Evolutionary conservation across 2,888 invertebrate genomes (phyloP).

Genomic region (Apomyelois bistriatella): DNA sequence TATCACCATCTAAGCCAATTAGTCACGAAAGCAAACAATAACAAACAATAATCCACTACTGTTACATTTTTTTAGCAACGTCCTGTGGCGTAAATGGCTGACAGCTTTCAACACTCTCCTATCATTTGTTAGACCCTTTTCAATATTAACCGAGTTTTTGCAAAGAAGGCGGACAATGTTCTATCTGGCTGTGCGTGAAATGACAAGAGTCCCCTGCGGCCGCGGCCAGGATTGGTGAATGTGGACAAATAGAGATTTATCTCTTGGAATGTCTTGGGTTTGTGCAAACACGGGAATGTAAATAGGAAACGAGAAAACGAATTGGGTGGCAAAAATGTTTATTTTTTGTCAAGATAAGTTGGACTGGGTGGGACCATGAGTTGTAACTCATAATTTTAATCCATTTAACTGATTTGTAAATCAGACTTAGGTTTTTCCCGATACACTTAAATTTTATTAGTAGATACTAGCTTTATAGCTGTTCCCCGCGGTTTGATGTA

Average conservation of each 20-base stretch:
- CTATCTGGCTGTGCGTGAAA: conserved; percentile 43
- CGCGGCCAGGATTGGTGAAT: conserved; percentile 54
- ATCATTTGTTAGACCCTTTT: conserved; percentile 14
- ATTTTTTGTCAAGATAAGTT: neutral
- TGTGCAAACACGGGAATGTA: conserved; percentile 59
- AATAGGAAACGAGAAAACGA: conserved; percentile 41
- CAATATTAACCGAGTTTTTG: conserved; percentile 17
- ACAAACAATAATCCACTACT: conserved; percentile 41
- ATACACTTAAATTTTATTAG: too few species aligned
- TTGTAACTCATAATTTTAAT: too few species aligned
- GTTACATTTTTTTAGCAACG: conserved; percentile 41
- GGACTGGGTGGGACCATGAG: too few species aligned
- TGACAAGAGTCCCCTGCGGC: conserved; percentile 37
- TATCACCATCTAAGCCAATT: conserved; percentile 29
- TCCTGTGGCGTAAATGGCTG: conserved; percentile 42
- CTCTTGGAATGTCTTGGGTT: conserved; percentile 51
- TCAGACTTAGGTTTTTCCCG: too few species aligned
- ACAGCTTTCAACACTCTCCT: conserved; percentile 48
- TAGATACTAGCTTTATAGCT: too few species aligned
- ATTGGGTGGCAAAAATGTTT: neutral
- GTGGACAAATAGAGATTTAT: conserved; percentile 65
- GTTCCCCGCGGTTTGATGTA: too few species aligned
- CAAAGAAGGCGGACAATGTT: conserved; percentile 31
- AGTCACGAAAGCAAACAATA: conserved; percentile 44
- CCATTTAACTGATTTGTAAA: too few species aligned